Conservation (phyloP, 1,140 invertebrate genomes). For the Bilobella aurantiaca region DNA sequence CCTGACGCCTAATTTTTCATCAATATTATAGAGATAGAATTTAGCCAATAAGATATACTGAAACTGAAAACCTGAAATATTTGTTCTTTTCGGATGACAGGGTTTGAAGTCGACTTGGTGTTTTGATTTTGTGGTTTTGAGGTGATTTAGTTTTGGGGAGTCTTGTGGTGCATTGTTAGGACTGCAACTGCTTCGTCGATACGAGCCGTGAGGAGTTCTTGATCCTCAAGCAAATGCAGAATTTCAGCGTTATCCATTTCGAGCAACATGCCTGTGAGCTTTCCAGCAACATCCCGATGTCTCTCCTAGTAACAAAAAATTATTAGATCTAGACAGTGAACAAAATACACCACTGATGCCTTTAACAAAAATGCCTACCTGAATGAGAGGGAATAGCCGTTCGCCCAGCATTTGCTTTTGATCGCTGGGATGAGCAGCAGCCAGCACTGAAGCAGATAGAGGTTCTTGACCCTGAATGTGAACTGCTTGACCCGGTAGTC, state of each 20-base stretch:
- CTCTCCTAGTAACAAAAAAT: slow-evolving; percentile 49
- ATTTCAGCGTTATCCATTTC: slow-evolving; percentile 99
- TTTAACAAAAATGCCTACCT: slow-evolving; percentile 38
- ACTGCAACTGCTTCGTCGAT: slow-evolving; percentile 96
- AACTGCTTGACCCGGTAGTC: slow-evolving; percentile 40
- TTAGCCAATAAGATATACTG: no score
- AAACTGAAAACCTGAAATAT: no score
- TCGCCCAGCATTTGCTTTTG: slow-evolving; percentile 99
- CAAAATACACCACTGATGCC: neutral
- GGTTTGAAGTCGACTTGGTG: no score
- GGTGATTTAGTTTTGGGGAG: slow-evolving; percentile 45
- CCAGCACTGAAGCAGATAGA: slow-evolving; percentile 89
- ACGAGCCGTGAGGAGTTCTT: slow-evolving; percentile 37
- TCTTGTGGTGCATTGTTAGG: slow-evolving; percentile 90
- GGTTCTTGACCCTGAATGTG: slow-evolving; percentile 85
- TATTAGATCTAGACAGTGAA: neutral
- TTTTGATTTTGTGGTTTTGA: neutral
- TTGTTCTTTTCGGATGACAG: no score
- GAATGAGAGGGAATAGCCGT: slow-evolving; percentile 92
- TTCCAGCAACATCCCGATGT: slow-evolving; percentile 86
- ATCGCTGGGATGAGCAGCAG: slow-evolving; percentile 82
- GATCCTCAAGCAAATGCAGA: slow-evolving; percentile 95
- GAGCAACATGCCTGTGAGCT: slow-evolving; percentile 98
- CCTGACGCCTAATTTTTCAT: no score
- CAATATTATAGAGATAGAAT: no score